Conservation (phyloP, 2,797 vertebrate species). For the Eospalax fontanierii region DNA sequence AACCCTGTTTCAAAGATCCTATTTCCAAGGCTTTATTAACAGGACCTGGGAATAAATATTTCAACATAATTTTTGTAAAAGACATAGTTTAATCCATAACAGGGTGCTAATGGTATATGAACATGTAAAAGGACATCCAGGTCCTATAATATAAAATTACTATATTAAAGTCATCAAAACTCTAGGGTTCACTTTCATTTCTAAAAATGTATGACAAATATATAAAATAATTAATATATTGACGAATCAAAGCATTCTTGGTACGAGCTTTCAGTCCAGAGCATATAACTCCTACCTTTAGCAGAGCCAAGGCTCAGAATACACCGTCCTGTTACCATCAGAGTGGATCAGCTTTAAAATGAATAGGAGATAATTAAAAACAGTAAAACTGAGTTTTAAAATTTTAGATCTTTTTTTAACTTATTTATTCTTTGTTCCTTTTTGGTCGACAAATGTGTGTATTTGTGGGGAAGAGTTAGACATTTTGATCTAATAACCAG, state of each 20-base stretch:
- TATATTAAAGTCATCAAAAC: constrained; percentile 9
- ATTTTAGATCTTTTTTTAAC: neutral
- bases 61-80: neutral
- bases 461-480: neutral
- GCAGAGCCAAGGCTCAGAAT: neutral
- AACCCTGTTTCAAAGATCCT: neutral
- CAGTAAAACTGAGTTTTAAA: neutral
- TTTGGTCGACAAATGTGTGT: neutral
- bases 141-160: neutral
- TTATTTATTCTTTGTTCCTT: neutral
- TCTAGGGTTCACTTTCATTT: neutral
- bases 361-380: neutral
- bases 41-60: neutral
- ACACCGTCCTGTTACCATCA: neutral
- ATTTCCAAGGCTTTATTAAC: neutral
- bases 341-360: neutral
- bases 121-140: neutral
- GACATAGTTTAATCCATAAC: neutral
- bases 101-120: neutral
- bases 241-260: neutral
- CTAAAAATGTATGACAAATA: neutral
- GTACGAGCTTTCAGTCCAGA: neutral
- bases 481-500: no score
- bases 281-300: neutral
- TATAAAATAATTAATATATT: neutral